Conservation (phyloP, 2,797 vertebrate species). For the Tokudaia muenninki region DNA sequence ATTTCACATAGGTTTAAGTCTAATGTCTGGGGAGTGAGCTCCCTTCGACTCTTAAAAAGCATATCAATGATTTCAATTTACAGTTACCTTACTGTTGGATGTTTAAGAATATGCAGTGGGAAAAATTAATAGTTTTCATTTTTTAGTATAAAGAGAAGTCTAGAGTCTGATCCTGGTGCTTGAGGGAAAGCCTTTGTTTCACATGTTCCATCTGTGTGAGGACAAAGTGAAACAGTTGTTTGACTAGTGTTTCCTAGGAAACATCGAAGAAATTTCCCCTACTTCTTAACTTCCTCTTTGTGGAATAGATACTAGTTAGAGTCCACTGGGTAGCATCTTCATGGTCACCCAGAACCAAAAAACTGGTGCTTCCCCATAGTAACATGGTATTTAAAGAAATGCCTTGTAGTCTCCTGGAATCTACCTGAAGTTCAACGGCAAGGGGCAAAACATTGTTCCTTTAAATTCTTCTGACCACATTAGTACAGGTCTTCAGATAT, state of each 20-base stretch:
- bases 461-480: background rate
- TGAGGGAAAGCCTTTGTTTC: background rate
- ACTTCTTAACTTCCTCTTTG: background rate
- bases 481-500: background rate
- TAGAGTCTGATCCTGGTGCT: background rate
- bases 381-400: background rate
- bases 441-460: background rate
- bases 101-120: background rate
- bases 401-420: background rate
- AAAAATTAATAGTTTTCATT: background rate
- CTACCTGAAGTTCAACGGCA: background rate
- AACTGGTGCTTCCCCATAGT: background rate
- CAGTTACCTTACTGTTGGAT: background rate
- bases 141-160: background rate
- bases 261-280: background rate
- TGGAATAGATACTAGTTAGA: background rate
- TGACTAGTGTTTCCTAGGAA: too few species aligned
- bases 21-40: background rate
- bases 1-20: background rate
- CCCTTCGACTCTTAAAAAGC: background rate
- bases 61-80: background rate
- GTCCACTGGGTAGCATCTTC: background rate
- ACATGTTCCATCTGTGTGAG: background rate
- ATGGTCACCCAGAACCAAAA: background rate
- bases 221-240: background rate